Evolutionary conservation across 2,797 vertebrate genomes (phyloP), one percentile per base, ranked within the genome.

Genomic region (Neosilurus mollespiculum): DNA sequence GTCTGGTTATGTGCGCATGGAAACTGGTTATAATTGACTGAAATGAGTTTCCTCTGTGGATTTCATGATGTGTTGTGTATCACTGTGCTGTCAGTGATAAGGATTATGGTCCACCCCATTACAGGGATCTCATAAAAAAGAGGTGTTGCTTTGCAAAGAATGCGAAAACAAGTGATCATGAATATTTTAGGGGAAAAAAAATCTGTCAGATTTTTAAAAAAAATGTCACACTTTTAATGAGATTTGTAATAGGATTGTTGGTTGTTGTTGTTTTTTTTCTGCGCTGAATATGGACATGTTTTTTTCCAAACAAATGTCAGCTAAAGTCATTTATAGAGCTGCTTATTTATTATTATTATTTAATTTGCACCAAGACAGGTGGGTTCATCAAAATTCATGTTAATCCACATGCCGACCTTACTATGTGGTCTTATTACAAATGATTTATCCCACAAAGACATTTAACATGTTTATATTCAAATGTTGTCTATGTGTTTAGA

Each of bases 1-100:
- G 90, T 87, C 88, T 81, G 18, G 18, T 16, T 58, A 56, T 77
- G 73, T 61, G 56, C 59, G 30, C 30, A 82, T 85, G 87, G 77
- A 92, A 90, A 91, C 90, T 90, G 87, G 82, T 81, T 89, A 81
- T 88, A 90, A 88, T 92, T 87, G 87, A 78, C 90, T 87, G 58
- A 91, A 92, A 90, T 92, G 9, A 88, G 84, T 87, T 90, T 90
- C 73, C 88, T 87, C 70, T 34, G 53, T 79, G 85, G 88, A 86
- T 86, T 82, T 86, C 69, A 24, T 73, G 78, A 84, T 80, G 59
- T 83, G 72, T 84, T 91, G 71, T 82, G 64, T 82, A 73, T 87
- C 86, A 89, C 79, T 83, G 85, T 88, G 75, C 84, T 65, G 73
- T 59, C 86, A 90, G 81, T 65, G 26, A 81, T 80, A 84, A 67